Evolutionary conservation across 2,113 vertebrate species (phyloP), one percentile per base, ranked within the genome.

Genomic region (Pao palembangensis): DNA sequence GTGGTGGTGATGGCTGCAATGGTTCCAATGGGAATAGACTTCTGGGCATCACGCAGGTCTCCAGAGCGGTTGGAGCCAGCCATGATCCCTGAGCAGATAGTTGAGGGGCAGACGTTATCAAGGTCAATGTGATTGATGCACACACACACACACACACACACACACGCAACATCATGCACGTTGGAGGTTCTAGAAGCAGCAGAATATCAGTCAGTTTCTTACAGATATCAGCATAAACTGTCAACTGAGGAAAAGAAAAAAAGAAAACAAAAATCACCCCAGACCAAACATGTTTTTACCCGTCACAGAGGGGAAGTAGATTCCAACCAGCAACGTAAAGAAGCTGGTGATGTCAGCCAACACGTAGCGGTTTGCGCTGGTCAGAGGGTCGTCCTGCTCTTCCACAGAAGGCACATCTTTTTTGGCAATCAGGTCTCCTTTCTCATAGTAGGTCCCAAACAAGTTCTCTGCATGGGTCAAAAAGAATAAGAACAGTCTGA

Each of bases 231-330:
- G 8, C 21, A 52, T 6, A 52, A 47, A 47, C 17, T 14, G 25
- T 16, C 21, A n/a, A 17, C 14, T 0, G 2, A 6, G 13, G 8
- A 5, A 14, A 8, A 6, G 1, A 6, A 41, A 25, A 49, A 43
- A 21, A 44, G 14, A 31, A 2, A 44, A 16, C 4, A 7, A 14
- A 44, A 14, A 15, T 44, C 43, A 13, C 7, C 16, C 43, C 43
- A 2, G 1, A 4, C 7, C 8, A 19, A 20, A 43, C n/a, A 19
- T 15, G 52, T 15, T 28, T 23, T 89, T 67, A 98, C 97, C 97
- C 91, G 97, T 99, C 67, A 99, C 97, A 0, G 97, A 99, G 5
- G 97, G 97, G 84, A 99, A 99, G 89, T 98, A 99, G 90, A 99
- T 99, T 82, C 97, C 97, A 0, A 99, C 96, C 50, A 99, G 88